These are phyloP conservation scores for Synanthedon andrenaeformis DNA, from an alignment of 2,888 invertebrate genomes.

Conservation along the genomic window DNA sequence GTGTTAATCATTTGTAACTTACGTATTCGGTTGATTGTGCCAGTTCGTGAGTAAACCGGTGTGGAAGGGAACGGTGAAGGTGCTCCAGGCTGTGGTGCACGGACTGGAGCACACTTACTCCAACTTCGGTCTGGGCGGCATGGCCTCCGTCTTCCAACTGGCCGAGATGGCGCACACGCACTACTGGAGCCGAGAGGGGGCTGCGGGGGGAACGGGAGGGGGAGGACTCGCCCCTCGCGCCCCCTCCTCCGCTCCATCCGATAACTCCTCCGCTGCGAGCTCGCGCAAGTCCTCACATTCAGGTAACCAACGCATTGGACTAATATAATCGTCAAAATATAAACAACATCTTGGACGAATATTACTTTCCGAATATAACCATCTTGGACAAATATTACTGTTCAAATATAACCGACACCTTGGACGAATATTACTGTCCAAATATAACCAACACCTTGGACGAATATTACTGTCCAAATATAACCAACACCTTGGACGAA, in stretches of 20 bases:
- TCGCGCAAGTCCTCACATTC: constrained; percentile 78
- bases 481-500: no score
- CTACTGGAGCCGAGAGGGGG: constrained; percentile 92
- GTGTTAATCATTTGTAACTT: neutral
- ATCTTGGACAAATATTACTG: no score
- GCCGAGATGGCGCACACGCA: constrained; percentile 99
- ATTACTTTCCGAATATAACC: no score
- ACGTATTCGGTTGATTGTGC: constrained; percentile 12
- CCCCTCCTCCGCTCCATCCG: constrained; percentile 43
- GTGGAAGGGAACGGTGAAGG: constrained; percentile 97
- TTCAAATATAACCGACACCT: no score
- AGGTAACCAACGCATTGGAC: constrained; percentile 34
- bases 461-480: no score
- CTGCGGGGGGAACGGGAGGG: constrained; percentile 68
- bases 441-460: no score
- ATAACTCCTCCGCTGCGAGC: constrained; percentile 54
- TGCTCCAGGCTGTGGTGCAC: constrained; percentile 88
- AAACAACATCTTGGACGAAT: no score
- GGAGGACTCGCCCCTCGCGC: constrained; percentile 51
- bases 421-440: no score
- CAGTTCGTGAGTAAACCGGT: constrained; percentile 90
- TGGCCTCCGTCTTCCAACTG: constrained; percentile 96
- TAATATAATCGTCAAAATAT: neutral
- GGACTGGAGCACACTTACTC: constrained; percentile 93
- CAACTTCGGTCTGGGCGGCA: constrained; percentile 95